phyloP scores from a whole-genome alignment of 1,140 invertebrate genomes.

The Asbolus verrucosus region DNA sequence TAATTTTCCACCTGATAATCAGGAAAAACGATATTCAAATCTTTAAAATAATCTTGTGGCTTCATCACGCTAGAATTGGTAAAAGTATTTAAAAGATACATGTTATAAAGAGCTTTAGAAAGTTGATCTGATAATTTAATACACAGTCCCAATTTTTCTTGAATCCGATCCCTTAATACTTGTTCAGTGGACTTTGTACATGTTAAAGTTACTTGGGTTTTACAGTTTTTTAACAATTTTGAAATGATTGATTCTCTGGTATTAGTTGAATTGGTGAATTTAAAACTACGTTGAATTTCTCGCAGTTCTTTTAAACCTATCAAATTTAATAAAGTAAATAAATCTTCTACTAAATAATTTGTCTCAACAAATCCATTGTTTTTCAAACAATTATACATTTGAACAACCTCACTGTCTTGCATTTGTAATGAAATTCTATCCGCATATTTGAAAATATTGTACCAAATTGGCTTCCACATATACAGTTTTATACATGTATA shows the following conservation, averaged over 20 bases:
- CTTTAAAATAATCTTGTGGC: conserved; percentile 10
- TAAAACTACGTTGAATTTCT: conserved; percentile 29
- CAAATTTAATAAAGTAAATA: conserved; percentile 4
- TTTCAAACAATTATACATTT: conserved; percentile 20
- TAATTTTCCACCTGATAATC: background rate
- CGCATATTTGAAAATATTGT: conserved; percentile 34
- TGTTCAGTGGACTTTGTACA: conserved; percentile 9
- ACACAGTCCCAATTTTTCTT: conserved; percentile 40
- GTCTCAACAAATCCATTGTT: conserved; percentile 39
- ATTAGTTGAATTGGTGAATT: background rate
- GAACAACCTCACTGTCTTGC: background rate
- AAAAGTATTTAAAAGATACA: conserved; percentile 17
- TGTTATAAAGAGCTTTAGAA: background rate
- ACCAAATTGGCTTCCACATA: conserved; percentile 25
- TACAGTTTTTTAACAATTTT: conserved; percentile 23
- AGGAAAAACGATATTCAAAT: conserved; percentile 14
- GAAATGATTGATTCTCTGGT: background rate
- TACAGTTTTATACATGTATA: conserved; percentile 38
- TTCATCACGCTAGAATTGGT: background rate
- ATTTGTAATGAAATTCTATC: background rate
- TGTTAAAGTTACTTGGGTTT: conserved; percentile 32
- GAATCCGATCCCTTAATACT: conserved; percentile 23
- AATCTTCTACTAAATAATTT: conserved; percentile 33
- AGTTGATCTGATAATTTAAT: conserved; percentile 16
- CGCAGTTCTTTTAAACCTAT: conserved; percentile 6